Percentiles rank a stretch among this genome's conserved stretches.
Evolutionary conservation across 2,888 invertebrate genomes (phyloP).

Genomic region (Amaurobius ferox): DNA sequence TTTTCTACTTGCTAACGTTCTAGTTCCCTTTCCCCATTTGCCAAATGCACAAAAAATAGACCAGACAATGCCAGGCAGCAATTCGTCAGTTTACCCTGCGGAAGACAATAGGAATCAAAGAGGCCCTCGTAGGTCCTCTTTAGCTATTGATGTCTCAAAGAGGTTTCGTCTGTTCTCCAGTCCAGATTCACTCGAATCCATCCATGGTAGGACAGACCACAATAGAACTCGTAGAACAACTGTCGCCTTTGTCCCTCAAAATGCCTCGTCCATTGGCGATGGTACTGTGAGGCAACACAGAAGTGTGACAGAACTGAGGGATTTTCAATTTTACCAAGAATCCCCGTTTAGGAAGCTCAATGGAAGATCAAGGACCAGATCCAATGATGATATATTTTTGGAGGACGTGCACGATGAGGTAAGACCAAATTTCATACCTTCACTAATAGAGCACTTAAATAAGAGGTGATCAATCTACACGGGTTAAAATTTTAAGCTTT

Average conservation of each 20-base stretch:
- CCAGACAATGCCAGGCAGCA: constrained; percentile 23
- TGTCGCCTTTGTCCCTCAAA: constrained; percentile 34
- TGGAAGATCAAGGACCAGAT: constrained; percentile 10
- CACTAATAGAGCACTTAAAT: no score
- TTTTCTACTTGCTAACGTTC: no score
- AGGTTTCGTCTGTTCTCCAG: not conserved
- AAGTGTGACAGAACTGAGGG: constrained; percentile 43
- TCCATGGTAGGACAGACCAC: not conserved
- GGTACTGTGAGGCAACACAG: constrained; percentile 10
- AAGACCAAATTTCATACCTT: no score
- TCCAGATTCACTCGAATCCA: not conserved
- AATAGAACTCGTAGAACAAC: constrained; percentile 27
- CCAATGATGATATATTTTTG: constrained; percentile 55
- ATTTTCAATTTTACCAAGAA: constrained; percentile 18
- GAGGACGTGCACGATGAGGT: constrained; percentile 64
- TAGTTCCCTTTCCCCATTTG: no score
- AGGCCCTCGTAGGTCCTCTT: constrained; percentile 1
- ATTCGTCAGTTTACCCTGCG: constrained; percentile 36
- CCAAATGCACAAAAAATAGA: not conserved
- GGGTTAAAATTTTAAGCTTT: no score
- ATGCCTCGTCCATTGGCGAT: not conserved
- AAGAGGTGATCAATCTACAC: no score
- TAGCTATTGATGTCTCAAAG: constrained; percentile 41
- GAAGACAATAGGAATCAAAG: constrained; percentile 2
- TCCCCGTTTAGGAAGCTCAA: not conserved